These are phyloP conservation scores for Hippoglossus stenolepis DNA, from an alignment of 2,113 vertebrate genomes.

Conservation along the genomic window DNA sequence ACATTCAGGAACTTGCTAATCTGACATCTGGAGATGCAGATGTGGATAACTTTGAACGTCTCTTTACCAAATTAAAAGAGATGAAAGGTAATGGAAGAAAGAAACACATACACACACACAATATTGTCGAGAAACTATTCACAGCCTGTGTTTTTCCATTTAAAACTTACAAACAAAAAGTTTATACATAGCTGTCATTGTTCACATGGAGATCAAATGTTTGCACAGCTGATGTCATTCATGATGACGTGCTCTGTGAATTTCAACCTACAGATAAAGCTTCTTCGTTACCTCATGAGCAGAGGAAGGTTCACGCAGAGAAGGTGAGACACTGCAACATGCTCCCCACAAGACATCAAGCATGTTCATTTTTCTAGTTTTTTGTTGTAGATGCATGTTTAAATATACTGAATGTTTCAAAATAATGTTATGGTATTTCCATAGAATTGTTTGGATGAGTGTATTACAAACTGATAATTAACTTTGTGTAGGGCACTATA, in stretches of 20 bases:
- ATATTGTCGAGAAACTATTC: background rate
- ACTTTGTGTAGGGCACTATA: no score
- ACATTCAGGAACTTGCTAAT: slow-evolving; percentile 96
- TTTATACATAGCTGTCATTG: background rate
- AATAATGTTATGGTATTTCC: no score
- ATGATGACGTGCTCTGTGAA: slow-evolving; percentile 4
- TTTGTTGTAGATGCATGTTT: no score
- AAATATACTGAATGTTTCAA: no score
- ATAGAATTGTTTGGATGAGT: no score
- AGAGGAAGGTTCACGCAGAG: slow-evolving; percentile 96
- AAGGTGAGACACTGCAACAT: slow-evolving; percentile 84
- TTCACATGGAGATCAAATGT: background rate
- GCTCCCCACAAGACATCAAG: background rate
- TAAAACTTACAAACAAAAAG: background rate
- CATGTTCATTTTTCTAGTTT: no score
- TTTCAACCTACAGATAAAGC: slow-evolving; percentile 89
- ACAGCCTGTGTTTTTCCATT: background rate
- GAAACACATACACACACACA: background rate
- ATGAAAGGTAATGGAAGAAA: slow-evolving; percentile 91
- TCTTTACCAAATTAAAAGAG: slow-evolving; percentile 96
- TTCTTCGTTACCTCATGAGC: slow-evolving; percentile 93
- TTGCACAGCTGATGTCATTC: background rate
- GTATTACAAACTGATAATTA: no score
- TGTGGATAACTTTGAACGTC: slow-evolving; percentile 94
- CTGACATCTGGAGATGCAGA: slow-evolving; percentile 94